Evolutionary conservation across 2,888 invertebrate genomes (phyloP).

Genomic region (Anorthoa munda): DNA sequence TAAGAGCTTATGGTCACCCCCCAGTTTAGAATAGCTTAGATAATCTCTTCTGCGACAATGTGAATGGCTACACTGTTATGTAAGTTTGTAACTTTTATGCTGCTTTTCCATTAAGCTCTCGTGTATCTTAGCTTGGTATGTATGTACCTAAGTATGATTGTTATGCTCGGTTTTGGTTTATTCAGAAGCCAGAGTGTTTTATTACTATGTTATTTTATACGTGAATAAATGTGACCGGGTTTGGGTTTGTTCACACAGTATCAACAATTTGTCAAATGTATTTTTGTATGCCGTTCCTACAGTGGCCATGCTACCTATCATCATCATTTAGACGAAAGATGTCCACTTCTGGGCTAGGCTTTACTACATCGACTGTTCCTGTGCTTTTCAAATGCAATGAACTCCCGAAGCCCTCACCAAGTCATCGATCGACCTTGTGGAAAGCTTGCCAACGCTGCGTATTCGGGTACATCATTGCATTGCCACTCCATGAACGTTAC

Average conservation of each 20-base stretch:
- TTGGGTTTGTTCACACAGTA: not conserved
- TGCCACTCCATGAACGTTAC: not conserved
- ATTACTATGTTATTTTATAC: not conserved
- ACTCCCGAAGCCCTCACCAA: no score
- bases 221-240: not conserved
- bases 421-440: not conserved
- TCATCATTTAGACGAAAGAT: not conserved
- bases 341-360: not conserved
- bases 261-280: not conserved
- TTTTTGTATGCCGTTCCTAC: not conserved
- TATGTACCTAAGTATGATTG: not conserved
- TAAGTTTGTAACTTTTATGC: conserved; percentile 37
- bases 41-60: conserved; percentile 18
- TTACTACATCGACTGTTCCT: no score
- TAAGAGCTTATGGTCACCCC: no score
- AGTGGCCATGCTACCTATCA: not conserved
- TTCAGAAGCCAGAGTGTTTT: not conserved
- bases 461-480: not conserved
- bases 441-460: not conserved
- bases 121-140: not conserved
- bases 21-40: conserved; percentile 35
- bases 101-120: conserved; percentile 39
- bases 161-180: not conserved
- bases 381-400: no score
- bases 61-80: conserved; percentile 20